These are phyloP conservation scores for Pachyseris speciosa DNA, from an alignment of 64 coral and sea anemone genomes.

Conservation along the genomic window DNA sequence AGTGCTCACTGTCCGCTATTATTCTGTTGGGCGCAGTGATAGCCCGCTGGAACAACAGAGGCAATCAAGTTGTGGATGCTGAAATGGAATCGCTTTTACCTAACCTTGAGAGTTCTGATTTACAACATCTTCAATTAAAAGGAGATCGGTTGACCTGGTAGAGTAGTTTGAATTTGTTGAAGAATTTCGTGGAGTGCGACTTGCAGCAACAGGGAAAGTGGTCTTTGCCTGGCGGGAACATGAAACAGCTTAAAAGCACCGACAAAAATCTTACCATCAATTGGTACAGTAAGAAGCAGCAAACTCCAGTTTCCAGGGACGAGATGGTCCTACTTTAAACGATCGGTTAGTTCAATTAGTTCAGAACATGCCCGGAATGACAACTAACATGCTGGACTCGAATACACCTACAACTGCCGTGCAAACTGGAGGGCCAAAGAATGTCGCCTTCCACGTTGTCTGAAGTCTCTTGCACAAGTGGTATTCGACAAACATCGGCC, in stretches of 20 bases:
- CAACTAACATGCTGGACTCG: neutral
- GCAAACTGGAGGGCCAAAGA: conserved; percentile 5
- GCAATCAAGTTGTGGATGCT: no score
- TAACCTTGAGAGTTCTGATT: no score
- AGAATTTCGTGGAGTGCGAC: no score
- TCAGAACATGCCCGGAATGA: neutral
- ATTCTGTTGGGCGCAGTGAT: no score
- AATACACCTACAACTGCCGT: conserved; percentile 11
- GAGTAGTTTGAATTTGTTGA: no score
- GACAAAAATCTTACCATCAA: neutral
- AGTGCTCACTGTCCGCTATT: no score
- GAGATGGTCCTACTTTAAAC: neutral
- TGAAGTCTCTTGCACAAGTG: neutral
- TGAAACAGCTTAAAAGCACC: neutral
- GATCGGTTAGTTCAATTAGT: neutral
- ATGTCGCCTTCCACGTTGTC: neutral
- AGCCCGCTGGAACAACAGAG: no score
- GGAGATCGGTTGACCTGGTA: no score
- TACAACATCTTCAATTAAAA: no score
- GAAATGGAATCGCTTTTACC: no score
- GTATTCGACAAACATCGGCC: conserved; percentile 4
- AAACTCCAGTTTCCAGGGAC: neutral
- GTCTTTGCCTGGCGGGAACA: no score
- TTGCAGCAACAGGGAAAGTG: no score
- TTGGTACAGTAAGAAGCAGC: neutral